Evolutionary conservation across 2,888 invertebrate genomes (phyloP).

Genomic region (Strigamia transsilvanica): DNA sequence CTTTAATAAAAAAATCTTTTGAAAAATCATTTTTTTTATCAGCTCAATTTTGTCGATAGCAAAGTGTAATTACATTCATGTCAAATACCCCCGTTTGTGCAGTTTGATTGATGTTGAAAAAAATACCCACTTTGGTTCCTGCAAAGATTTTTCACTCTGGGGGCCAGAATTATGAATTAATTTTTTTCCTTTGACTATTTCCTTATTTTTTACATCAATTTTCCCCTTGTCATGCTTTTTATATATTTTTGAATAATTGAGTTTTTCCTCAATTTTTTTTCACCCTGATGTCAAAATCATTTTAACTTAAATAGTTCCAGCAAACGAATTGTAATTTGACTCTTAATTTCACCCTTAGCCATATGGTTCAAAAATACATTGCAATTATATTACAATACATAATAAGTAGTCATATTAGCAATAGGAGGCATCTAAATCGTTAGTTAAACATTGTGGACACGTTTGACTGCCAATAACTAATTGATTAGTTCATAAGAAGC

Average conservation of each 20-base stretch:
- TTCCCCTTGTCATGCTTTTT: background rate
- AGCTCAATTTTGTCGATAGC: background rate
- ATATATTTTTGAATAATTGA: background rate
- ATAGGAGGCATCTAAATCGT: too few species aligned
- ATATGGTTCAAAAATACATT: too few species aligned
- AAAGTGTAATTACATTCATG: slow-evolving; percentile 9
- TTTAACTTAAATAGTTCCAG: too few species aligned
- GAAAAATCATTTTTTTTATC: background rate
- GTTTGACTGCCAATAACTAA: too few species aligned
- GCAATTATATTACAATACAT: too few species aligned
- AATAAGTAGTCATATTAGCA: too few species aligned
- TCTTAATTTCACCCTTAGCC: too few species aligned
- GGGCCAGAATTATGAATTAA: background rate
- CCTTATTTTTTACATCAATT: background rate
- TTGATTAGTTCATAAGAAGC: too few species aligned
- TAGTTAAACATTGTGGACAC: too few species aligned
- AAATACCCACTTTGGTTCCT: background rate
- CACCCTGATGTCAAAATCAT: background rate
- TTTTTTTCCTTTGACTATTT: background rate
- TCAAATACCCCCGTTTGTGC: background rate
- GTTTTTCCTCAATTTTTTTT: background rate
- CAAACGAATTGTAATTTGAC: too few species aligned
- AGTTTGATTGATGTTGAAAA: slow-evolving; percentile 4
- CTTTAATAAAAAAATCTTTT: background rate
- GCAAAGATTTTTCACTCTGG: background rate